These are phyloP conservation scores for Acrocephalus kingi DNA, from an alignment of 2,113 vertebrate species.

Conservation along the genomic window DNA sequence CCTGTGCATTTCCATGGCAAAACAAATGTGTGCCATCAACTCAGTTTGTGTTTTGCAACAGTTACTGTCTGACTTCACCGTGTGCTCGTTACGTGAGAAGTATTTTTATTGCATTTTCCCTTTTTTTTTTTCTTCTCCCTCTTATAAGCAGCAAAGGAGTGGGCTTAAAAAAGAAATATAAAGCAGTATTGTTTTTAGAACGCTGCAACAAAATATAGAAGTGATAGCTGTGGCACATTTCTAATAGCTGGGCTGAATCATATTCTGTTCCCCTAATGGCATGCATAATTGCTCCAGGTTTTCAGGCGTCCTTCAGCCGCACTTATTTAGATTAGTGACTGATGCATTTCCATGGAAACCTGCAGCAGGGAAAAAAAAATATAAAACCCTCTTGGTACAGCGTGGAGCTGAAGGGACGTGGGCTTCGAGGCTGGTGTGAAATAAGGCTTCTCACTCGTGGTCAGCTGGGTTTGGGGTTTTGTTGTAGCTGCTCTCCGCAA, in stretches of 20 bases:
- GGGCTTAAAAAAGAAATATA: not conserved
- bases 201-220: conserved; percentile 30
- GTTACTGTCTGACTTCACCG: conserved; percentile 6
- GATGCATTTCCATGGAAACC: conserved; percentile 93
- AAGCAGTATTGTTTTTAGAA: conserved; percentile 49
- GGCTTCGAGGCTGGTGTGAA: conserved; percentile 70
- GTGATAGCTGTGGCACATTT: conserved; percentile 56
- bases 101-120: conserved; percentile 24
- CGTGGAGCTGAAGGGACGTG: conserved; percentile 74
- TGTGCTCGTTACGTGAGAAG: conserved; percentile 2
- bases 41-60: not conserved
- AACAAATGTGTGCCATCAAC: not conserved
- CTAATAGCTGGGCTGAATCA: conserved; percentile 75
- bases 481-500: not conserved
- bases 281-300: conserved; percentile 79
- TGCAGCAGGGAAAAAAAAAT: conserved; percentile 70
- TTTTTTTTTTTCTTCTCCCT: not conserved
- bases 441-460: not conserved
- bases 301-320: conserved; percentile 82
- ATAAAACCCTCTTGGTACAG: conserved; percentile 72
- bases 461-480: not conserved
- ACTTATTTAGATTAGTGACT: conserved; percentile 91
- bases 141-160: not conserved
- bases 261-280: conserved; percentile 70
- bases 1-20: not conserved